These are phyloP conservation scores for Lampris megalopsis DNA, from an alignment of 2,113 vertebrate genomes.

Conservation along the genomic window DNA sequence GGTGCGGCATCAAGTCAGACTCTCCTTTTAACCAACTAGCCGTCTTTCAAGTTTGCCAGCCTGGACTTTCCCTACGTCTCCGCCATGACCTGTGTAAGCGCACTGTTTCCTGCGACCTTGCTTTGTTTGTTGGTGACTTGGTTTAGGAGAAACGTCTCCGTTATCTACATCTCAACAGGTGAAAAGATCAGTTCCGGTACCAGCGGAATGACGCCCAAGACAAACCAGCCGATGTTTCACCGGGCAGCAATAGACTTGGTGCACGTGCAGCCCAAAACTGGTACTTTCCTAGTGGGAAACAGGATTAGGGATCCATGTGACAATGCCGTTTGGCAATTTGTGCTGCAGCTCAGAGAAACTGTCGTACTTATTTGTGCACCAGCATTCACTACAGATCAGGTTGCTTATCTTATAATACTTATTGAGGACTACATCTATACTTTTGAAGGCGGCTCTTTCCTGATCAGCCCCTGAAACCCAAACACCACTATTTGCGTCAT, in stretches of 20 bases:
- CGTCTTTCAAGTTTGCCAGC: too few relatives aligned
- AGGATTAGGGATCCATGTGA: too few relatives aligned
- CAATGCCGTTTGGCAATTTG: neutral
- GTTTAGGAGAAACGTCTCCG: conserved; percentile 5
- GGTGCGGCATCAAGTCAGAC: too few relatives aligned
- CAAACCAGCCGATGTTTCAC: conserved; percentile 14
- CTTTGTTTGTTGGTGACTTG: conserved; percentile 4
- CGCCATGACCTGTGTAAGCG: neutral
- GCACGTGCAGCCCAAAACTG: conserved; percentile 29
- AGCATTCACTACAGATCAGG: neutral
- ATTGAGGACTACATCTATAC: conserved; percentile 14
- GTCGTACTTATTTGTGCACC: conserved; percentile 15
- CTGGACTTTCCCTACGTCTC: too few relatives aligned
- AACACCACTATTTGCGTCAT: conserved; percentile 19
- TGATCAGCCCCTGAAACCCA: conserved; percentile 1
- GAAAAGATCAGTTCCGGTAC: conserved; percentile 14
- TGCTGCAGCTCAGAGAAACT: conserved; percentile 19
- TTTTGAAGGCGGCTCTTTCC: neutral
- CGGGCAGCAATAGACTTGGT: neutral
- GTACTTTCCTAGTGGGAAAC: conserved; percentile 4
- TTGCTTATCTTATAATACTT: neutral
- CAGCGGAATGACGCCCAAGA: conserved; percentile 13
- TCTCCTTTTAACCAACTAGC: too few relatives aligned
- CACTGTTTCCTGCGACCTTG: conserved; percentile 2
- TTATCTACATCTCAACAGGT: conserved; percentile 18